Percentiles rank a stretch among this genome's conserved stretches.
phyloP scores from a whole-genome alignment of 2,797 vertebrate genomes.

The Hozukius guyotensis region DNA sequence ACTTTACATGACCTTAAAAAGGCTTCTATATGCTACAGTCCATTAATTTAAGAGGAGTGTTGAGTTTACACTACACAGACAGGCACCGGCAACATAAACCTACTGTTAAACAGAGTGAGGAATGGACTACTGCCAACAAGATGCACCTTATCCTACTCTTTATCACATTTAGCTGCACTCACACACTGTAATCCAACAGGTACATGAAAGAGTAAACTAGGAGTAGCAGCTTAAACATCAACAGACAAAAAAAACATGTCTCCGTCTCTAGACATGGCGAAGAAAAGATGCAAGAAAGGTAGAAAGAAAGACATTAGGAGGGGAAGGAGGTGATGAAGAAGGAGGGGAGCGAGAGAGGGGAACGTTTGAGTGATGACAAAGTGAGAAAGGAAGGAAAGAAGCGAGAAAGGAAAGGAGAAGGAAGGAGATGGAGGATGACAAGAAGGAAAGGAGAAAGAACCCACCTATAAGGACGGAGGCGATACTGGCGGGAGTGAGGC shows the following conservation, averaged over 20 bases:
- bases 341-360: not conserved
- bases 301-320: too few species aligned
- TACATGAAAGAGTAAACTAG: not conserved
- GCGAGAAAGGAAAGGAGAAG: not conserved
- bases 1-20: not conserved
- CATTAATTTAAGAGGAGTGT: not conserved
- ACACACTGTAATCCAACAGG: not conserved
- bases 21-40: not conserved
- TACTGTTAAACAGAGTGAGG: not conserved
- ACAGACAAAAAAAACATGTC: too few species aligned
- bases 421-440: not conserved
- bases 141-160: not conserved
- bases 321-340: not conserved
- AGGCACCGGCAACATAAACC: not conserved
- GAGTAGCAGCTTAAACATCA: not conserved
- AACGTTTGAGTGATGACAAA: not conserved
- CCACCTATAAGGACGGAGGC: conserved; percentile 89
- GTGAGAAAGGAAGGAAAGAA: not conserved
- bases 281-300: too few species aligned
- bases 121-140: not conserved
- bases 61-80: not conserved
- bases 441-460: not conserved
- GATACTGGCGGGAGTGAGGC: conserved; percentile 85
- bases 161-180: not conserved
- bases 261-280: too few species aligned